Evolutionary conservation across 1,140 invertebrate species (phyloP), one percentile per base, ranked within the genome.

Genomic region (Berghia stephanieae): DNA sequence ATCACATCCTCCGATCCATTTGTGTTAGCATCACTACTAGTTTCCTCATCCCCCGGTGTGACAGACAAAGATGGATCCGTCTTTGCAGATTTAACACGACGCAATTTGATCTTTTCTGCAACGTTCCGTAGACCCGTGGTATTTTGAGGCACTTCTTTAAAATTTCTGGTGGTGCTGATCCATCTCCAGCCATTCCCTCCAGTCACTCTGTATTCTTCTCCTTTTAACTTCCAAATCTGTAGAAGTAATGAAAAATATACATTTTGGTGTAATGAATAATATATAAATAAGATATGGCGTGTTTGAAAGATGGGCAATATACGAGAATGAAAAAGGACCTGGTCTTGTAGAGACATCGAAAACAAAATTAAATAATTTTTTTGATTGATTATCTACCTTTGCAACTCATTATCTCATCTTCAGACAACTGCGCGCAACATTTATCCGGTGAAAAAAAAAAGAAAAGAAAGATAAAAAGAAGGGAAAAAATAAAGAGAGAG

Each of bases 181-280:
- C 97, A 99, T 18, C 94, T 87, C 97, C 97, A 99, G 8, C 97
- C 97, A 93, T 96, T 96, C 83, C 96, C 94, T 0, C 96, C 96
- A 84, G 96, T 96, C 34, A 98, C 93, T 81, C 98, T 91, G 87
- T 98, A 99, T 86, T 99, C 97, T 89, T 99, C 98, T 6, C 97
- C 98, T 90, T 97, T 98, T 90, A 98, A 96, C 87, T 99, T 99
- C 95, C 95, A 89, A 18, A 89, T 86, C 88, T 89, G 74, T 13
- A 79, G 76, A 43, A 46, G n/a, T n/a, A n/a, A n/a, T 46, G 75
- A 52, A 78, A 1, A 72, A 49, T 66, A 60, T 21, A 60, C 24
- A 66, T 10, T 38, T 63, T 43, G 43, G 18, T 40, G 6, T 70
- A 43, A 40, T n/a, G n/a, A n/a, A n/a, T n/a, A n/a, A n/a, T n/a